Conservation (phyloP, 2,113 vertebrate species). For the Noturus placidus region DNA sequence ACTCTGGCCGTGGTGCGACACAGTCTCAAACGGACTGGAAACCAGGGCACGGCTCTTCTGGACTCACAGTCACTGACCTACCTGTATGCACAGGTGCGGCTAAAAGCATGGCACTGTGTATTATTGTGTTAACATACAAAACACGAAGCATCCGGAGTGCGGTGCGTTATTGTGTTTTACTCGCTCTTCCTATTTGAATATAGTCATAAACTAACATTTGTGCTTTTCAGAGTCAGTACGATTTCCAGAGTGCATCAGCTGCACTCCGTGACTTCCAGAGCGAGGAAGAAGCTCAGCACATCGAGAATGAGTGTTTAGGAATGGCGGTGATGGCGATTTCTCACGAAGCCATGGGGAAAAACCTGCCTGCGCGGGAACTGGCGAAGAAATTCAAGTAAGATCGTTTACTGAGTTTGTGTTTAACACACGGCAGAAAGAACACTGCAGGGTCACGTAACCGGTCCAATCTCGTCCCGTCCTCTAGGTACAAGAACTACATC, state of each 20-base stretch:
- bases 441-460: neutral
- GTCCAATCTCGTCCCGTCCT: neutral
- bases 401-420: neutral
- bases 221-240: constrained; percentile 76
- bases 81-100: constrained; percentile 80
- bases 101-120: neutral
- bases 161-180: neutral
- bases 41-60: constrained; percentile 76
- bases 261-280: constrained; percentile 74
- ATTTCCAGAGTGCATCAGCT: constrained; percentile 78
- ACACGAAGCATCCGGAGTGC: neutral
- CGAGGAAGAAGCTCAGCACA: constrained; percentile 77
- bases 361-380: constrained; percentile 72
- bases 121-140: neutral
- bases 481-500: constrained; percentile 76
- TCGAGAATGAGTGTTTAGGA: constrained; percentile 84
- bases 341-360: constrained; percentile 77
- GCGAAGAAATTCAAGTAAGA: constrained; percentile 77
- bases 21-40: constrained; percentile 65
- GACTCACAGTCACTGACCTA: constrained; percentile 78
- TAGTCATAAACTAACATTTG: neutral
- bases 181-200: too few species aligned
- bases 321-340: constrained; percentile 88
- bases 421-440: neutral
- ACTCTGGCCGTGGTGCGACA: constrained; percentile 76